phyloP scores from a whole-genome alignment of 2,888 invertebrate genomes.

The Leptinotarsa peninsularis region DNA sequence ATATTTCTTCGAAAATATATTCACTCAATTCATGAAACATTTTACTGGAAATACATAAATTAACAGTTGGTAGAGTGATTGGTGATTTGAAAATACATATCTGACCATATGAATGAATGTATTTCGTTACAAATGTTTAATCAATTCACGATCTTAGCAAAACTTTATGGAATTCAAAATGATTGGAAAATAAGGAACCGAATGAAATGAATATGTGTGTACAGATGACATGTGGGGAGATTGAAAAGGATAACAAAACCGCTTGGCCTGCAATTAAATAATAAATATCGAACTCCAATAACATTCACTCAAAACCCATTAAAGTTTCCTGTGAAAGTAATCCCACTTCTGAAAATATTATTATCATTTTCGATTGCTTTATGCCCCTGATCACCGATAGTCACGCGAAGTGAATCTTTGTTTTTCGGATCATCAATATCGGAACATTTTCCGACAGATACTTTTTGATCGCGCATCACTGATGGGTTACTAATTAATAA shows the following conservation, averaged over 20 bases:
- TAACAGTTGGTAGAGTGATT: too few species aligned
- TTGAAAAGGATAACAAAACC: slow-evolving; percentile 1
- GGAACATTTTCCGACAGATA: slow-evolving; percentile 12
- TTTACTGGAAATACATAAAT: too few species aligned
- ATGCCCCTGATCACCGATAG: slow-evolving; percentile 32
- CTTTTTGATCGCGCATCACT: slow-evolving; percentile 32
- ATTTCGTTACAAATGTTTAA: too few species aligned
- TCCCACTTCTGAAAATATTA: slow-evolving; percentile 36
- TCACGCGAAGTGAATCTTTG: slow-evolving; percentile 37
- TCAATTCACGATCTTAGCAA: too few species aligned
- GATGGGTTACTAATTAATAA: slow-evolving; percentile 41
- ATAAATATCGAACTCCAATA: slow-evolving; percentile 36
- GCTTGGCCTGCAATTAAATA: slow-evolving; percentile 27
- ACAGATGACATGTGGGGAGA: too few species aligned
- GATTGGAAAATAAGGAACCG: too few species aligned
- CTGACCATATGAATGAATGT: too few species aligned
- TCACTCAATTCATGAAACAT: too few species aligned
- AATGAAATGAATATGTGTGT: too few species aligned
- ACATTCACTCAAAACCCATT: slow-evolving; percentile 26
- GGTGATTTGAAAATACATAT: too few species aligned
- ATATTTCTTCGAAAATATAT: too few species aligned
- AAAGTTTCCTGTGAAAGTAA: slow-evolving; percentile 35
- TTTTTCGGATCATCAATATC: slow-evolving; percentile 21
- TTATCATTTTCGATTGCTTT: slow-evolving; percentile 33
- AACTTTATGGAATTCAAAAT: too few species aligned